Percentiles rank a stretch among this genome's conserved stretches.
Conservation (phyloP, 1,140 invertebrate genomes). For the Plectrocnemia conspersa region DNA sequence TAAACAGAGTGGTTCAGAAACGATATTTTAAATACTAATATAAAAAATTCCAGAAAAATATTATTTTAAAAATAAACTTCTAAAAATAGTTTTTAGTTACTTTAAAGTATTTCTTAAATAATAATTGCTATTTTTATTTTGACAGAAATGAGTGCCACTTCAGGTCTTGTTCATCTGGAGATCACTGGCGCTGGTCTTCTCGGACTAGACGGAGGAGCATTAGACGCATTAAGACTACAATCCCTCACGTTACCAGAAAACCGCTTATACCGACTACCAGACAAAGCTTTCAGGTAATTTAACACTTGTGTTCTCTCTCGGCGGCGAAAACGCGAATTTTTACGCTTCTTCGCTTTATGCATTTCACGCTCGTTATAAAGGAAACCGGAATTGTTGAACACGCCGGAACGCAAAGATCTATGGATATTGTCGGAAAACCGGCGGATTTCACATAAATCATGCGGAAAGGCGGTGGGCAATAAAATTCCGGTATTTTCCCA, state of each 20-base stretch:
- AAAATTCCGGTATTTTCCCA: no score
- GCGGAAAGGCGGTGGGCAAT: no score
- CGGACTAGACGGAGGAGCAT: slow-evolving; percentile 30
- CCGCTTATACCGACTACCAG: slow-evolving; percentile 25
- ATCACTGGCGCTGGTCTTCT: slow-evolving; percentile 31
- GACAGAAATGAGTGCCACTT: slow-evolving; percentile 26
- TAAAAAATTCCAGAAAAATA: no score
- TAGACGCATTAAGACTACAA: slow-evolving; percentile 29
- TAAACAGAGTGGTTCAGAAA: no score
- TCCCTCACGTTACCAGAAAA: slow-evolving; percentile 31
- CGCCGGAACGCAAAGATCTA: slow-evolving; percentile 6
- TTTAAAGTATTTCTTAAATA: no score
- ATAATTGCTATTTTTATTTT: slow-evolving; percentile 6
- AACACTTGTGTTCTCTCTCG: neutral
- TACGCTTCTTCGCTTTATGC: neutral
- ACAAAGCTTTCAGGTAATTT: slow-evolving; percentile 33
- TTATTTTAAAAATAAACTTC: no score
- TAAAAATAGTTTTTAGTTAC: no score
- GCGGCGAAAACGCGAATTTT: slow-evolving; percentile 2
- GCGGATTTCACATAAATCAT: no score
- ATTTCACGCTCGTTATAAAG: slow-evolving; percentile 4
- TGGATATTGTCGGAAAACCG: neutral
- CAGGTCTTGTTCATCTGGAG: slow-evolving; percentile 28
- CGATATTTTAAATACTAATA: no score
- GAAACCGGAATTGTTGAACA: slow-evolving; percentile 6